Evolutionary conservation across 2,113 vertebrate species (phyloP), one percentile per base, ranked within the genome.

Genomic region (Galbula dea): DNA sequence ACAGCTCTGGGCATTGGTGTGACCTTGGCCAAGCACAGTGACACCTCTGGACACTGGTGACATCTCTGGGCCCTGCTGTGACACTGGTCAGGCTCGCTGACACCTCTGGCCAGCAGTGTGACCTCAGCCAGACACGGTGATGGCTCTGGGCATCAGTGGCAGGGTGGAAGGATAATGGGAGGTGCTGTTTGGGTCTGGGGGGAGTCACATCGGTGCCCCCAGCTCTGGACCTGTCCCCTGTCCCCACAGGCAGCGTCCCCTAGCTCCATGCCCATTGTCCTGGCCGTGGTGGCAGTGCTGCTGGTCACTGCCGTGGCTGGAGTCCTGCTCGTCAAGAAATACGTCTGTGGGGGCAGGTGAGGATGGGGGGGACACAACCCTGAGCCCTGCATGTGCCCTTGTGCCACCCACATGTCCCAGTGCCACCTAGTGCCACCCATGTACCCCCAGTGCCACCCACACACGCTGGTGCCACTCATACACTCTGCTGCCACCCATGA

Each of bases 261-360:
- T 17, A 98, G 96, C 80, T 96, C 98, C 20, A 95, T 97, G 24
- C 96, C 98, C 67, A 97, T 99, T 61, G 97, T 98, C 83, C 94
- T 98, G 92, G 98, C 98, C 23, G 97, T 99, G 12, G 98, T 98
- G 68, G 98, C 86, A 62, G 66, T 98, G 88, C 97, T 99, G 81
- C 96, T 99, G 66, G 78, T 97, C 74, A 97, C 97, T 11, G 90
- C 96, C 3, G 77, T 98, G 15, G 96, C 97, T 5, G 98, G 97
- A 18, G 97, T 98, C 89, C 96, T 99, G 84, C 95, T 99, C 59
- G 94, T 99, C 80, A 99, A 99, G 98, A 99, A 98, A 96, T 99
- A 99, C 2, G 96, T 99, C 94, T 99, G 99, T 7, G 99, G 99
- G 37, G 99, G 99, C 95, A 98, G 99, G 99, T 99, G 90, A 97